Evolutionary conservation across 2,113 vertebrate species (phyloP).

Genomic region (Pangasianodon gigas): DNA sequence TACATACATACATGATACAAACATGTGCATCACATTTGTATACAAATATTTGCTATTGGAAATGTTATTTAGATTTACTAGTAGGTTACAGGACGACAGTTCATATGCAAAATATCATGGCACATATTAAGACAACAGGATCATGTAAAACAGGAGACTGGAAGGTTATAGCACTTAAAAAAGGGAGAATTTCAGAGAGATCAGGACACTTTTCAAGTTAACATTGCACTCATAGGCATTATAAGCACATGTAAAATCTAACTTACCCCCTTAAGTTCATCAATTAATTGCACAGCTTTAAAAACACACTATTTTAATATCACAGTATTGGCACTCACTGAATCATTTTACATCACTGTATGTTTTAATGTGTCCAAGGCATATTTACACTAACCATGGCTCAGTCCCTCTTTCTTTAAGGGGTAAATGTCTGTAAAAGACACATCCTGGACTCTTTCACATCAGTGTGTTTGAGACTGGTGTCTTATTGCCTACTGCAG

Average conservation of each 20-base stretch:
- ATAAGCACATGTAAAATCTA: conserved; percentile 11
- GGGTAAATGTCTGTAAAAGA: conserved; percentile 8
- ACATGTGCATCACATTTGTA: background rate
- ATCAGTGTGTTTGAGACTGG: conserved; percentile 4
- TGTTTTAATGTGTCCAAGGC: conserved; percentile 1
- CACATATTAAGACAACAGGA: conserved; percentile 31
- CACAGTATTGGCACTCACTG: conserved; percentile 14
- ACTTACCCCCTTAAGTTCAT: background rate
- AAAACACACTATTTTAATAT: conserved; percentile 25
- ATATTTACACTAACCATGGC: conserved; percentile 30
- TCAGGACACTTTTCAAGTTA: background rate
- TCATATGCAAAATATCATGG: conserved; percentile 25
- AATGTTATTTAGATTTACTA: conserved; percentile 7
- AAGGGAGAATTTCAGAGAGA: background rate
- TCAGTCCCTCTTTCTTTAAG: conserved; percentile 10
- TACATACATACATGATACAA: background rate
- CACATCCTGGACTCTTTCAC: conserved; percentile 23
- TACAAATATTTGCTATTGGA: background rate
- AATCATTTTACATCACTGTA: background rate
- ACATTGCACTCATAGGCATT: conserved; percentile 16
- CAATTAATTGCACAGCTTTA: conserved; percentile 24
- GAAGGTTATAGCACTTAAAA: background rate
- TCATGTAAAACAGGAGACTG: conserved; percentile 21
- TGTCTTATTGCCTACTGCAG: background rate
- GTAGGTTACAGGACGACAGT: background rate